Conservation (phyloP, 1,140 invertebrate species). For the Drosophila guanche region DNA sequence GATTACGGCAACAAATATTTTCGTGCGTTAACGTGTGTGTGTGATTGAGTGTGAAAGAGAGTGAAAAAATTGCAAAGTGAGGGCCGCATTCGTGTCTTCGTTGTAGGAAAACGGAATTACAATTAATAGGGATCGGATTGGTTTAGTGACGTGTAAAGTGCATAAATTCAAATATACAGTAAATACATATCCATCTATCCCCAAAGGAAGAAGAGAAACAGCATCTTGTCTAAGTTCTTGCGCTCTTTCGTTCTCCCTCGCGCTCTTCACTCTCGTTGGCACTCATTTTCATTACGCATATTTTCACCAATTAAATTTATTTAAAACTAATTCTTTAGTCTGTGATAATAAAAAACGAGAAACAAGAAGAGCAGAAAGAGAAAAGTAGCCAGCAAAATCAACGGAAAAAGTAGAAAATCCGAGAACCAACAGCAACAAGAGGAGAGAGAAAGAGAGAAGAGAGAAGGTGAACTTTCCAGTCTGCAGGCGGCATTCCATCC, state of each 20-base stretch:
- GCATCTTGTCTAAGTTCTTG: too few relatives aligned
- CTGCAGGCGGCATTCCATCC: slow-evolving; percentile 42
- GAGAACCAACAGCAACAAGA: background rate
- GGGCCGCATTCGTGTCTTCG: too few relatives aligned
- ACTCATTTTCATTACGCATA: slow-evolving; percentile 12
- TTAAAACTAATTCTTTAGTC: slow-evolving; percentile 31
- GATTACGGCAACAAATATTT: slow-evolving; percentile 27
- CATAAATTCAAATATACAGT: too few relatives aligned
- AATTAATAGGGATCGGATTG: too few relatives aligned
- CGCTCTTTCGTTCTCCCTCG: background rate
- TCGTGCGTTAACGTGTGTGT: slow-evolving; percentile 26
- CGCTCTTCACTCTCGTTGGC: background rate
- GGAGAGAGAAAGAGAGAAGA: slow-evolving; percentile 25
- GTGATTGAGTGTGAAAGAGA: too few relatives aligned
- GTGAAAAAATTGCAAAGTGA: too few relatives aligned
- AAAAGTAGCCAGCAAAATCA: slow-evolving; percentile 20
- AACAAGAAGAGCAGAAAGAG: slow-evolving; percentile 18
- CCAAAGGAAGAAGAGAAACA: too few relatives aligned
- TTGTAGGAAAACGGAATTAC: too few relatives aligned
- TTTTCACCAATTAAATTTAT: slow-evolving; percentile 38
- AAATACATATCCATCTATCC: too few relatives aligned
- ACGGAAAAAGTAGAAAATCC: background rate
- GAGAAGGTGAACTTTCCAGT: slow-evolving; percentile 41
- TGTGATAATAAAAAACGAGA: slow-evolving; percentile 35
- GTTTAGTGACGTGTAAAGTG: too few relatives aligned